Percentiles rank a stretch among this genome's conserved stretches.
These are phyloP conservation scores for Scaptomyza reducta DNA, from an alignment of 2,888 invertebrate species.

Conservation along the genomic window DNA sequence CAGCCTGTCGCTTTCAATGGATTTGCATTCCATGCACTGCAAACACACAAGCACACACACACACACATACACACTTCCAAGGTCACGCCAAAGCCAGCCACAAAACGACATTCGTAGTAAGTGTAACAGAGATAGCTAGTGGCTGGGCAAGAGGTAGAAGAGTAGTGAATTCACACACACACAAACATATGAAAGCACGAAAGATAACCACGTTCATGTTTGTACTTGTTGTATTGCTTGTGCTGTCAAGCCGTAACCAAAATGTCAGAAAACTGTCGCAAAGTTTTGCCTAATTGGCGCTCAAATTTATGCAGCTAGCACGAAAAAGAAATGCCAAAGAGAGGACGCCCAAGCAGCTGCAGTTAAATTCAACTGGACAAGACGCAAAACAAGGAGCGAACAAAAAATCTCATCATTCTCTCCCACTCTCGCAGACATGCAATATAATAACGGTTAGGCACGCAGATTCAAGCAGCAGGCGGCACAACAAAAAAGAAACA, in stretches of 20 bases:
- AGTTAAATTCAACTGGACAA: constrained; percentile 32
- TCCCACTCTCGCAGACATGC: constrained; percentile 12
- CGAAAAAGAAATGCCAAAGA: constrained; percentile 1
- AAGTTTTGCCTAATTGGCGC: constrained; percentile 64
- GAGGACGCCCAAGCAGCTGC: background rate
- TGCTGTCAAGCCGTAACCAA: constrained; percentile 48
- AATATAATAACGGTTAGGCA: constrained; percentile 58
- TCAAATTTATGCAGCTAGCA: constrained; percentile 50
- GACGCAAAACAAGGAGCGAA: constrained; percentile 18
- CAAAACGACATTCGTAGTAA: constrained; percentile 49
- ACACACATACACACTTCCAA: constrained; percentile 34
- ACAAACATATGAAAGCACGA: constrained; percentile 6
- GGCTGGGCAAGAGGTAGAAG: background rate
- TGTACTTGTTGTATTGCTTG: constrained; percentile 13
- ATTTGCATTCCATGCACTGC: constrained; percentile 74
- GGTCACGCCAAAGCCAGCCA: constrained; percentile 47
- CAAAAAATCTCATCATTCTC: constrained; percentile 34
- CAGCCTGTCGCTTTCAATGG: constrained; percentile 79
- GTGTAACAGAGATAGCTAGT: constrained; percentile 5
- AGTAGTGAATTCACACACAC: constrained; percentile 24
- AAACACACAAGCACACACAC: constrained; percentile 30
- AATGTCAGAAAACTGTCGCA: constrained; percentile 67
- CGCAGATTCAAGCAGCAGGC: constrained; percentile 45
- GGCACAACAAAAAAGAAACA: background rate
- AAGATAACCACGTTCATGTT: background rate